Percentiles rank a stretch among this genome's conserved stretches.
Evolutionary conservation across 1,140 invertebrate genomes (phyloP).

Genomic region (Apis cerana): DNA sequence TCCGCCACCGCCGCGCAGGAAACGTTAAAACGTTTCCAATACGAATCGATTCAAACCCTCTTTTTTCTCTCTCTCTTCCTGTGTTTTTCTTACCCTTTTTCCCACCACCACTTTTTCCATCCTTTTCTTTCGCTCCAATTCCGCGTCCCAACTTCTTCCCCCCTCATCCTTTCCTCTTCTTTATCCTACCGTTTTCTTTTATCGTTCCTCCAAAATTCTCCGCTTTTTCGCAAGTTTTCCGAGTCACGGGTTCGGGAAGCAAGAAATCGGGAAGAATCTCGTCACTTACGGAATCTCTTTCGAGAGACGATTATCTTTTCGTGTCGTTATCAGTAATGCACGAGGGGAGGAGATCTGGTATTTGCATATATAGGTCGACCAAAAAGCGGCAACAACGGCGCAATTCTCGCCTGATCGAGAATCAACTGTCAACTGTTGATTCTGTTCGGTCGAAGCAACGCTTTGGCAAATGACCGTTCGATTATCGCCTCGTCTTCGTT

Average conservation of each 20-base stretch:
- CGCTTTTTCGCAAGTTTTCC: neutral
- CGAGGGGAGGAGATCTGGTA: neutral
- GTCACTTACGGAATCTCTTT: constrained; percentile 9
- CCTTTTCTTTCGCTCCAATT: neutral
- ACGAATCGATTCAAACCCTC: constrained; percentile 7
- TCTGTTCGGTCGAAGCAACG: neutral
- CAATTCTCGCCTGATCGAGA: constrained; percentile 14
- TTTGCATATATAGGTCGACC: neutral
- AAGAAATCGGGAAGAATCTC: neutral
- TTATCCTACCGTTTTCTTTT: neutral
- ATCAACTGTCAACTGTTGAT: constrained; percentile 27
- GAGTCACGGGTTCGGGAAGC: neutral
- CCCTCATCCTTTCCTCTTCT: neutral
- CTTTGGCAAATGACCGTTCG: constrained; percentile 29
- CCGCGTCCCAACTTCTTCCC: neutral
- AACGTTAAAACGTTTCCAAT: constrained; percentile 55
- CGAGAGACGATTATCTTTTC: constrained; percentile 24
- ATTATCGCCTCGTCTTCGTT: constrained; percentile 13
- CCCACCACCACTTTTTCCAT: neutral
- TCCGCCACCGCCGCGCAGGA: constrained; percentile 15
- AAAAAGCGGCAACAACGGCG: constrained; percentile 2
- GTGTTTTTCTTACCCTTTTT: neutral
- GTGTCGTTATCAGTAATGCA: constrained; percentile 26
- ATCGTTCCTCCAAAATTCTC: neutral
- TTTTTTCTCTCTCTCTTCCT: neutral